These are phyloP conservation scores for Meloidogyne floridensis DNA, from an alignment of 1,140 invertebrate species.

Conservation along the genomic window DNA sequence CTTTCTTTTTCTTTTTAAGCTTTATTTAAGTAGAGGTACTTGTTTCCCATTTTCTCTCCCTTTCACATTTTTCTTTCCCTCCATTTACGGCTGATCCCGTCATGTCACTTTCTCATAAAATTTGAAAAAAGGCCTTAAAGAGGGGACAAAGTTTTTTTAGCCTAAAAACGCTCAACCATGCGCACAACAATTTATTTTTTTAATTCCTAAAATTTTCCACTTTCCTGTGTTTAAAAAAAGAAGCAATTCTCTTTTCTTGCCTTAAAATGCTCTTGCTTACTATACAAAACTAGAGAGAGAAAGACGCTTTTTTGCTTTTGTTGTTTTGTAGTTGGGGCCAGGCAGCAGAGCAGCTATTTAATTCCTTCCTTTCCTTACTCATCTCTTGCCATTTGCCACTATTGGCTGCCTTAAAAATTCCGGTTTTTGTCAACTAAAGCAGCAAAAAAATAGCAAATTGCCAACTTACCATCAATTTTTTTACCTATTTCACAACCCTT, in stretches of 20 bases:
- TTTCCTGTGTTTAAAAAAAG: background rate
- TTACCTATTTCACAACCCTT: background rate
- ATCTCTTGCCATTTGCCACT: background rate
- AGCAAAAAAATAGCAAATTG: background rate
- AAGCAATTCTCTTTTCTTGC: background rate
- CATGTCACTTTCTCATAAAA: background rate
- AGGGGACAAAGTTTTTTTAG: background rate
- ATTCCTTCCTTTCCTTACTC: background rate
- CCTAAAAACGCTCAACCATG: background rate
- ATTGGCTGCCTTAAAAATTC: background rate
- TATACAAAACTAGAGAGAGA: background rate
- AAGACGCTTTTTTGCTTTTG: background rate
- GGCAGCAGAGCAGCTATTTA: background rate
- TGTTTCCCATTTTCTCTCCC: too few species aligned
- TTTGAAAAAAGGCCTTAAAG: background rate
- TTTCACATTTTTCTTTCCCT: background rate
- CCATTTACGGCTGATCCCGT: constrained; percentile 1
- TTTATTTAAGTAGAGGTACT: too few species aligned
- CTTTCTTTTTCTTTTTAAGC: too few species aligned
- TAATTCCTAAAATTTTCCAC: background rate
- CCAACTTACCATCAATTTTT: background rate
- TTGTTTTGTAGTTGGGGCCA: background rate
- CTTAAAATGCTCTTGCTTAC: background rate
- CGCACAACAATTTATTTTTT: background rate
- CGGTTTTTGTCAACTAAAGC: background rate